Evolutionary conservation across 2,888 invertebrate genomes (phyloP).

Genomic region (Trachelus stipa): DNA sequence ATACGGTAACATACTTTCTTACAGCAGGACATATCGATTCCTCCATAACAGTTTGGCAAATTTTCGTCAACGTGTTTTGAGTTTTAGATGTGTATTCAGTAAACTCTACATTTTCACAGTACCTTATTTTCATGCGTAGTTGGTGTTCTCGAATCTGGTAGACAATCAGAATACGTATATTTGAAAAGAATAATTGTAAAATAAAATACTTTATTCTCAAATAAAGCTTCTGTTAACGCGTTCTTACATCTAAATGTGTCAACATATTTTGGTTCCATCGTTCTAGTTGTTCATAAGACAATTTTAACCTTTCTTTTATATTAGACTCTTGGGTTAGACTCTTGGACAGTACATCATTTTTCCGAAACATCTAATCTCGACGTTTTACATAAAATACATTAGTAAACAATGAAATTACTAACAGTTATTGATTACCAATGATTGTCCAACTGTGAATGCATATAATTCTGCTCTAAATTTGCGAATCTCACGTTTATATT

Average conservation of each 20-base stretch:
- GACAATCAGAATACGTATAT: background rate
- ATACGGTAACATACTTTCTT: slow-evolving; percentile 22
- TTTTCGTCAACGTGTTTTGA: slow-evolving; percentile 23
- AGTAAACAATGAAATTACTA: background rate
- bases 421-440: background rate
- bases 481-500: slow-evolving; percentile 20
- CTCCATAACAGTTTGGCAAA: slow-evolving; percentile 33
- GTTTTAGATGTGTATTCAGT: slow-evolving; percentile 26
- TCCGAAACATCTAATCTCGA: background rate
- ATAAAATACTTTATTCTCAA: background rate
- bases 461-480: slow-evolving; percentile 13
- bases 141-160: slow-evolving; percentile 31
- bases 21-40: slow-evolving; percentile 33
- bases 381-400: background rate
- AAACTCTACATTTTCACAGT: slow-evolving; percentile 36
- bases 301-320: background rate
- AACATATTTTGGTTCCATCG: slow-evolving; percentile 2
- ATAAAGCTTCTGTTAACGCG: background rate
- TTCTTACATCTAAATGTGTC: slow-evolving; percentile 6
- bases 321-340: background rate
- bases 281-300: background rate
- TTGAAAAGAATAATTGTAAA: background rate
- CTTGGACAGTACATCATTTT: background rate
- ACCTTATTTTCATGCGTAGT: slow-evolving; percentile 25
- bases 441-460: slow-evolving; percentile 5